Base-by-base conservation (phyloP, 2,113 vertebrate species). In the Gnathonemus longibarbis region DNA sequence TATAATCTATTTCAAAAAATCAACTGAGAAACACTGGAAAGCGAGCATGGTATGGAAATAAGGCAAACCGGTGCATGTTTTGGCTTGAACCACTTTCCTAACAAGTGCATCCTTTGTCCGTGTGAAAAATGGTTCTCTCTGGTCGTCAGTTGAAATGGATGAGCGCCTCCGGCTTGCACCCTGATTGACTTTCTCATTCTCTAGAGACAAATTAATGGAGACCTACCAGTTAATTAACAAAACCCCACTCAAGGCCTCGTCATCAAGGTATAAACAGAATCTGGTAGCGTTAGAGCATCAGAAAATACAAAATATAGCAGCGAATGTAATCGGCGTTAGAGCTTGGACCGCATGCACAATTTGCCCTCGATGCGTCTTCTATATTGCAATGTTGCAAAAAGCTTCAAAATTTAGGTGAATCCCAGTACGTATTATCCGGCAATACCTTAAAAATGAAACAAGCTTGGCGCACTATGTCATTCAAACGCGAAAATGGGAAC, bases 171-270 rank as follows among this genome's bases (percentile, higher is more conserved):
- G 92, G 92, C 94, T 95, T 91, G 89, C 92, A 92, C 93, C 92
- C 92, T 94, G 94, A 97, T 97, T 95, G 96, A 97, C 97, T 96
- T 94, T 92, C 92, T 91, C 91, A 86, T 94, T 95, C 97, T 97
- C 96, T 92, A 93, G 97, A 97, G 97, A 97, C 94, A 94, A 97
- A 97, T 98, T 96, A 97, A 97, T 96, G 94, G 95, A 97, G 95
- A 95, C 94, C 94, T 96, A 96, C 95, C 96, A 96, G 97, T 97
- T 98, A 96, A 98, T 98, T 97, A 97, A 94, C 95, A 96, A 96
- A 94, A 94, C 94, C 93, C 95, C 92, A 92, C 94, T 93, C 94
- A 91, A 90, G 93, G 94, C 93, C 94, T 93, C 93, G 94, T 93
- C 95, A 93, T 93, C 89, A 84, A 87, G 74, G 66, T 86, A 50